phyloP scores from a whole-genome alignment of 92 coral and sea anemone species.

The Actinernus sp. region DNA sequence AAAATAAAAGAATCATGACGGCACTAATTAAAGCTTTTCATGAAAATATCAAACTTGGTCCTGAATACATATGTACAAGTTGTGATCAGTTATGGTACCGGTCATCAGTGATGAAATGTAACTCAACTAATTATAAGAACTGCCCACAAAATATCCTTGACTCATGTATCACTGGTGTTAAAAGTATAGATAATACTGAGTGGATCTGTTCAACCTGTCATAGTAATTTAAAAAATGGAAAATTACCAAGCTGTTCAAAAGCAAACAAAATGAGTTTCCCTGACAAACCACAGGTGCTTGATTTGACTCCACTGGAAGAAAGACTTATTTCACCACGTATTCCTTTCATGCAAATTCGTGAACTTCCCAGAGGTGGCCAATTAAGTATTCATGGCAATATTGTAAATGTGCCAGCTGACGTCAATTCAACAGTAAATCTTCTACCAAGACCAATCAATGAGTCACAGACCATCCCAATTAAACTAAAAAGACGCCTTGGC shows the following conservation, averaged over 20 bases:
- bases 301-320: slow-evolving; percentile 61
- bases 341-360: slow-evolving; percentile 68
- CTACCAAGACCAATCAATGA: slow-evolving; percentile 72
- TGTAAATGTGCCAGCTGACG: slow-evolving; percentile 73
- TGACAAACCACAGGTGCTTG: slow-evolving; percentile 12
- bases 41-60: slow-evolving; percentile 57
- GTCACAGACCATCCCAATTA: slow-evolving; percentile 48
- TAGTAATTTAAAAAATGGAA: slow-evolving; percentile 40
- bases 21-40: slow-evolving; percentile 65
- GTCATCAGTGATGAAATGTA: slow-evolving; percentile 53
- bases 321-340: slow-evolving; percentile 55
- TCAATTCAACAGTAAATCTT: slow-evolving; percentile 65
- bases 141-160: slow-evolving; percentile 48
- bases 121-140: slow-evolving; percentile 24
- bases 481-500: slow-evolving; percentile 53
- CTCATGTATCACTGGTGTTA: slow-evolving; percentile 53
- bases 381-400: slow-evolving; percentile 60
- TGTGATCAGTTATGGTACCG: slow-evolving; percentile 79
- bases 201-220: slow-evolving; percentile 61
- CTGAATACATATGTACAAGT: slow-evolving; percentile 70
- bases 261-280: slow-evolving; percentile 66
- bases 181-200: slow-evolving; percentile 42
- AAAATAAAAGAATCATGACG: too few species aligned
- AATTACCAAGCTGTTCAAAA: slow-evolving; percentile 45
- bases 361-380: slow-evolving; percentile 68